Base-by-base conservation (phyloP, 1,140 invertebrate species). In the Orchesella cincta region DNA sequence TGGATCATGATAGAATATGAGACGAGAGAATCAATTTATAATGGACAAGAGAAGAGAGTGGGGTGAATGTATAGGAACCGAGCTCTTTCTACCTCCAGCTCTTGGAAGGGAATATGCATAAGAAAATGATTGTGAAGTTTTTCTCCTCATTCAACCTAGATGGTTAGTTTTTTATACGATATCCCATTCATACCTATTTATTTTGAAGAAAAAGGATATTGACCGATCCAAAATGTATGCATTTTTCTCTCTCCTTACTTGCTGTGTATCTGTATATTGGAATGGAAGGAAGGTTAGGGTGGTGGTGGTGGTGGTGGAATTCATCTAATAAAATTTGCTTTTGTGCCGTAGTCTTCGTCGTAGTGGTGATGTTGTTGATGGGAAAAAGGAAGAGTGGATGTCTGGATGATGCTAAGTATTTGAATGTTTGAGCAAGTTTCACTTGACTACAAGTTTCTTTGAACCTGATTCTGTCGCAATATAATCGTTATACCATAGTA, bases 1-100 rank as follows among this genome's bases (percentile, higher is more conserved):
- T 76, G 78, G 78, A 79, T 79, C 78, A 79, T 79, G 78, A 79
- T 79, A 54, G 78, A 79, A 79, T 79, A 67, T 67, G 62, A 67
- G 62, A 29, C 29, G 62, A 67, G 62, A 67, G 62, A 67, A 67
- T 67, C 75, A 76, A 79, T 76, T 79, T 79, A 76, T 79, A 79
- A 79, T 67, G 62, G 62, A 67, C 62, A 67, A 31, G 62, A 14
- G 54, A 23, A 23, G 54, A 57, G 54, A 57, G 5, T 18, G 39
- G 39, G 5, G 39, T 5, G 18, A 18, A 5, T 46, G 18, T 46
- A 46, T 46, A 57, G 54, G 12, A n/a, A 12, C 8, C 23, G 31
- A 3, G 26, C 62, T 67, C 54, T 5, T 57, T 23, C 54, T 67
- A 67, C 62, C 31, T 31, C n/a, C 62, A 18, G 5, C 62, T 67